Percentiles rank a stretch among this genome's conserved stretches.
Evolutionary conservation across 2,113 vertebrate species (phyloP).

Genomic region (Cyprinus carpio): DNA sequence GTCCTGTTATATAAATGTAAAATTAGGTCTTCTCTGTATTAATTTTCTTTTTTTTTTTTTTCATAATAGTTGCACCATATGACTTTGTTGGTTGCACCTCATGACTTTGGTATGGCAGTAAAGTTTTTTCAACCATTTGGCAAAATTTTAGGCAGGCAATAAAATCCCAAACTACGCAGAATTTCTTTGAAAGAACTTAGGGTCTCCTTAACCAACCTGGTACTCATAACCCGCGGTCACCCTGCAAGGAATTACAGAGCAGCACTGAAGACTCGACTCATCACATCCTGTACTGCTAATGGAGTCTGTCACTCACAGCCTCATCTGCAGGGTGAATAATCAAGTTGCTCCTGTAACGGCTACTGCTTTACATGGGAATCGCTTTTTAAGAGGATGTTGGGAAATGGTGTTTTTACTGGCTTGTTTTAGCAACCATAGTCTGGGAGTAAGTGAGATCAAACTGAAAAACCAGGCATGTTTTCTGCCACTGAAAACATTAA

Average conservation of each 20-base stretch:
- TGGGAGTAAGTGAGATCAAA: conserved; percentile 1
- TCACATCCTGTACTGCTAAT: conserved; percentile 27
- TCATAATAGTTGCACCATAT: background rate
- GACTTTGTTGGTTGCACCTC: background rate
- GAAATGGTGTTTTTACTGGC: conserved; percentile 22
- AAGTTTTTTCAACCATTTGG: background rate
- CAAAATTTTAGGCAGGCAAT: background rate
- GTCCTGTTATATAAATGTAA: background rate
- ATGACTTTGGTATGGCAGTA: background rate
- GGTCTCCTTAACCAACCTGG: background rate
- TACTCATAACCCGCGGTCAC: background rate
- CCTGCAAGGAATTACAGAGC: background rate
- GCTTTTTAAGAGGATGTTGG: conserved; percentile 9
- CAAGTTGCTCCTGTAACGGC: background rate
- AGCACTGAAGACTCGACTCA: background rate
- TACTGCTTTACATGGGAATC: conserved; percentile 24
- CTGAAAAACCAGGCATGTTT: conserved; percentile 23
- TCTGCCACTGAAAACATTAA: conserved; percentile 24
- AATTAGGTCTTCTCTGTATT: background rate
- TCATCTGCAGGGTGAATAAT: conserved; percentile 18
- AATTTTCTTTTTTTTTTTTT: background rate
- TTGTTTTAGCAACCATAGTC: conserved; percentile 17
- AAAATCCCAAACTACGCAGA: background rate
- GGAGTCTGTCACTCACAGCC: background rate
- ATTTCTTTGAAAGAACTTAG: background rate